Base-by-base conservation (phyloP, 2,888 invertebrate genomes). In the Drosophila demipolita region DNA sequence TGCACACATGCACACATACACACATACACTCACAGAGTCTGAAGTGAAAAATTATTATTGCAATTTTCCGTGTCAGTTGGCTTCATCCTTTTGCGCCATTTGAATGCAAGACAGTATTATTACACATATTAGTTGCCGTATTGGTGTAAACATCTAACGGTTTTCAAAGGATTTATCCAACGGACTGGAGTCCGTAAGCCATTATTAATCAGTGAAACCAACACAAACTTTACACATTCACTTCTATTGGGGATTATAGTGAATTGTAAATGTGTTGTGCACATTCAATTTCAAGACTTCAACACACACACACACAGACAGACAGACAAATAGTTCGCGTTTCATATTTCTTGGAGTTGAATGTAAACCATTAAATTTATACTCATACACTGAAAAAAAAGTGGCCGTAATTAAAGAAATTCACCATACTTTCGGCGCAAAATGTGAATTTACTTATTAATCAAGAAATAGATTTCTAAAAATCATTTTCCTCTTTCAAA, bases 181-280 rank as follows among this genome's bases (percentile, higher is more conserved):
- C 42, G 8, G 33, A 45, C 40, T 33, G 32, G 8, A 45, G 20
- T 20, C 73, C 69, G 83, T 75, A 85, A 85, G 88, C 83, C 87
- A 83, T 83, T 75, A 81, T 76, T 83, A 84, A 84, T 84, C 88
- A 84, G 89, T 84, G 81, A 75, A 78, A 88, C 75, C 81, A 80
- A 78, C 89, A 86, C 84, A 88, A 87, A 84, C 83, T 86, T 78
- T 86, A 74, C 83, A 83, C 81, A 86, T 86, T 84, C 78, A 78
- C 83, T 78, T 75, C 86, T 80, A 80, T 83, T 84, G 78, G 74
- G 84, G 88, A 80, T 86, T 86, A 86, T 77, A 73, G 55, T 36
- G 71, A 68, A 71, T 60, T 61, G 71, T 49, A 70, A 67, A 68
- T 80, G 76, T 87, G 79, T 74, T 74, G 59, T 71, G 52, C 70